These are phyloP conservation scores for Chymomyza fuscimana DNA, from an alignment of 2,888 invertebrate species.

Conservation along the genomic window DNA sequence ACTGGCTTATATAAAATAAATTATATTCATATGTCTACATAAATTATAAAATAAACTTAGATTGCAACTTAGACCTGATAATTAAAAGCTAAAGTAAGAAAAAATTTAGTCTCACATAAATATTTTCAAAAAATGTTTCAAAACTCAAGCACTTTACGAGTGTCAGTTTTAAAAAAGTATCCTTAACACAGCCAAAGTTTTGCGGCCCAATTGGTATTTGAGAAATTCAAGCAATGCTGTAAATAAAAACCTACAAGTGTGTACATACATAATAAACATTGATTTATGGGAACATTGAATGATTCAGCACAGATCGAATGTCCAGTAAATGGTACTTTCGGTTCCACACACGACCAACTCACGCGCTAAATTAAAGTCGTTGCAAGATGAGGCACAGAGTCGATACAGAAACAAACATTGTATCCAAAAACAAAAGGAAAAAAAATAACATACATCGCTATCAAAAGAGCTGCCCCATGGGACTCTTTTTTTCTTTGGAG, in stretches of 20 bases:
- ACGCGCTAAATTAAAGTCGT: background rate
- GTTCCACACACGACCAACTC: background rate
- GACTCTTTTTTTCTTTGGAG: constrained; percentile 1
- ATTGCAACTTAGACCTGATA: no score
- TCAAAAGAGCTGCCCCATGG: background rate
- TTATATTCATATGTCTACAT: no score
- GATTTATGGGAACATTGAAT: background rate
- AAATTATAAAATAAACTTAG: no score
- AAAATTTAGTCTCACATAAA: no score
- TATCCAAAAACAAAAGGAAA: background rate
- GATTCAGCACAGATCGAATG: background rate
- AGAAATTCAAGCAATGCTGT: background rate
- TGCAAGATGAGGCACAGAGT: background rate
- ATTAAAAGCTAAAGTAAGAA: no score
- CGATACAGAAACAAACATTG: background rate
- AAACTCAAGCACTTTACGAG: background rate
- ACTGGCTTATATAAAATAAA: no score
- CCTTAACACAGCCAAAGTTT: background rate
- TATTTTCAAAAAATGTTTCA: no score
- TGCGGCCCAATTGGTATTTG: background rate
- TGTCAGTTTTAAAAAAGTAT: background rate
- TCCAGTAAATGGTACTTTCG: background rate
- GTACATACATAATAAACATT: background rate
- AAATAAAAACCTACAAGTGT: background rate
- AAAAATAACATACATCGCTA: background rate